Percentiles rank a stretch among this genome's conserved stretches.
Evolutionary conservation across 2,113 vertebrate genomes (phyloP).

Genomic region (Etheostoma cragini): DNA sequence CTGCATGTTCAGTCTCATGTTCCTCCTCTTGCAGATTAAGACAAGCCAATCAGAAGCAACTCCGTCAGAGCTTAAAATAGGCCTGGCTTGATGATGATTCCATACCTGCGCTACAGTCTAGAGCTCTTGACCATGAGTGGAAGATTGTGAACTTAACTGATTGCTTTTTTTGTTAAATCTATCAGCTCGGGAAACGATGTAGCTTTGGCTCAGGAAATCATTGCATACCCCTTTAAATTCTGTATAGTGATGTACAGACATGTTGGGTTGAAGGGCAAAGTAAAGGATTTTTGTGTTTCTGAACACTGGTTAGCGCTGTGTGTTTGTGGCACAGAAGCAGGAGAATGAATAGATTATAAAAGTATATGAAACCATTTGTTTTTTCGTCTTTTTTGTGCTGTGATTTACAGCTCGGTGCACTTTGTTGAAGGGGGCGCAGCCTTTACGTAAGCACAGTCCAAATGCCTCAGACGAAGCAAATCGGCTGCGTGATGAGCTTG

Average conservation of each 20-base stretch:
- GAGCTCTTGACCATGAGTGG: slow-evolving; percentile 27
- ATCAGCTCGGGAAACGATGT: slow-evolving; percentile 15
- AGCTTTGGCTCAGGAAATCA: slow-evolving; percentile 4
- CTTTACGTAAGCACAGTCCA: slow-evolving; percentile 2
- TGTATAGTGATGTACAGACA: slow-evolving; percentile 11
- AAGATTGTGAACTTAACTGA: slow-evolving; percentile 30
- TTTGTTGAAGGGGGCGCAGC: slow-evolving; percentile 31
- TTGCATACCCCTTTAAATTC: slow-evolving; percentile 11
- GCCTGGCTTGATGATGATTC: slow-evolving; percentile 17
- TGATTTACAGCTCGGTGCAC: neutral
- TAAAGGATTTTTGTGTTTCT: neutral
- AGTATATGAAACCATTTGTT: neutral
- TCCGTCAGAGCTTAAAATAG: slow-evolving; percentile 19
- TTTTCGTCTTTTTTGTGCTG: neutral
- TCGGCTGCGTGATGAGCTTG: slow-evolving; percentile 53
- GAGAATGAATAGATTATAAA: slow-evolving; percentile 6
- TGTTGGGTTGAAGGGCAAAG: neutral
- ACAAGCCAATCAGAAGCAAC: neutral
- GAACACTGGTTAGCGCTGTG: too few relatives aligned
- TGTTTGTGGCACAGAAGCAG: neutral
- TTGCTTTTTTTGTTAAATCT: slow-evolving; percentile 26
- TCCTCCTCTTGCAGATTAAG: neutral
- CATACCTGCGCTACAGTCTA: neutral
- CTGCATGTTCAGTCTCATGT: neutral
- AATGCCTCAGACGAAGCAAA: slow-evolving; percentile 52